A percentile compares a stretch with the other conserved stretches of the same genome.
These are phyloP conservation scores for Thomomys bottae DNA, from an alignment of 2,113 vertebrate genomes.

Conservation along the genomic window DNA sequence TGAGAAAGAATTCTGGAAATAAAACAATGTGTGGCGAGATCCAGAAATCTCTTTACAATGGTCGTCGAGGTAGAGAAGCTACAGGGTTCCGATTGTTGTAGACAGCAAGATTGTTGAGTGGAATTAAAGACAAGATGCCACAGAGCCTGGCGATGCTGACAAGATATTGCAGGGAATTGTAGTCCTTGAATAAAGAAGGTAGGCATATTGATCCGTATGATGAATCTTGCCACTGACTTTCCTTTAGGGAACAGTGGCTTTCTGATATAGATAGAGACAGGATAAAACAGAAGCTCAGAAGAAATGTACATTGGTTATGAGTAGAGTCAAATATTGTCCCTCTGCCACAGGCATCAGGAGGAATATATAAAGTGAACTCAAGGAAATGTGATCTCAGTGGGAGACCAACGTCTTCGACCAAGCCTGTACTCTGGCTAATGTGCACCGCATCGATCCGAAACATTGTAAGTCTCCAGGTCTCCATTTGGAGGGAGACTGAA, in stretches of 20 bases:
- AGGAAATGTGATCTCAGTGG: background rate
- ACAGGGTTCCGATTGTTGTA: background rate
- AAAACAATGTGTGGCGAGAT: too few relatives aligned
- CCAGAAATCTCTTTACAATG: background rate
- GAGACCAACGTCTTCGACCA: background rate
- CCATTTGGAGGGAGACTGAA: background rate
- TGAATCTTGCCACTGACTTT: background rate
- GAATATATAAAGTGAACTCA: background rate
- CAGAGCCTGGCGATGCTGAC: background rate
- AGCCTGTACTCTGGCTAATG: background rate
- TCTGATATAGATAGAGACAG: background rate
- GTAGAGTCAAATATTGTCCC: background rate
- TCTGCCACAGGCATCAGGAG: rapidly evolving
- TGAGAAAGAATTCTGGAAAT: constrained; percentile 22
- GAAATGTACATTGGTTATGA: background rate
- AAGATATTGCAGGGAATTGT: rapidly evolving
- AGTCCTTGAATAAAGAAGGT: background rate
- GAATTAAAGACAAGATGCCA: background rate
- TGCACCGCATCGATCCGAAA: background rate
- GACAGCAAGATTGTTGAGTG: background rate
- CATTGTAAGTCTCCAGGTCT: background rate
- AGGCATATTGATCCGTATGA: background rate
- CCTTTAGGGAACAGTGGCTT: background rate
- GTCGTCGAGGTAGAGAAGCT: too few relatives aligned
- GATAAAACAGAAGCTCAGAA: background rate